These are phyloP conservation scores for Zeus faber DNA, from an alignment of 2,113 vertebrate species.

Conservation along the genomic window DNA sequence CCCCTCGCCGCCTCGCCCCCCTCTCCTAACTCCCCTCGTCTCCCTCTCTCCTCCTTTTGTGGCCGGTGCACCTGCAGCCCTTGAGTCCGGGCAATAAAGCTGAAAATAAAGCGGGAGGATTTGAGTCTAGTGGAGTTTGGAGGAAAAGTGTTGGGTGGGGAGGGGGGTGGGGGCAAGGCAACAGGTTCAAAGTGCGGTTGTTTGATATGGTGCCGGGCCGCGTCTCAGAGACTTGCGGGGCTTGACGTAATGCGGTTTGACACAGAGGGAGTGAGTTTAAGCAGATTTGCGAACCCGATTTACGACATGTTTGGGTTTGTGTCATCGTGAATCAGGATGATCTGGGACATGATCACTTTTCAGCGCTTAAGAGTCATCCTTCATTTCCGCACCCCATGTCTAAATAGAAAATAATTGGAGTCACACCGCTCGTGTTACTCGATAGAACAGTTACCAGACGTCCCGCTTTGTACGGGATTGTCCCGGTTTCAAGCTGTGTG, in stretches of 20 bases:
- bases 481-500: no score
- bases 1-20: not conserved
- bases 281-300: constrained; percentile 66
- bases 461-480: no score
- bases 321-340: constrained; percentile 61
- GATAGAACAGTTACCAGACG: no score
- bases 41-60: constrained; percentile 60
- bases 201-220: constrained; percentile 46
- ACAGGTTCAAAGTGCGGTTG: constrained; percentile 58
- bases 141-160: constrained; percentile 35
- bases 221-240: constrained; percentile 44
- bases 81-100: constrained; percentile 72
- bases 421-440: no score
- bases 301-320: constrained; percentile 61
- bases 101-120: constrained; percentile 74
- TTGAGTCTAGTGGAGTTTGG: constrained; percentile 62
- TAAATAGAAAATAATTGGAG: not conserved
- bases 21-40: not conserved
- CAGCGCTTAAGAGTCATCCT: constrained; percentile 17
- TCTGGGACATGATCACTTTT: constrained; percentile 52
- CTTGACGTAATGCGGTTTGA: constrained; percentile 66
- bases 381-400: constrained; percentile 9
- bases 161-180: constrained; percentile 56
- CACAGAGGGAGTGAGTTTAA: constrained; percentile 63
- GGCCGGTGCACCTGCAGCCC: constrained; percentile 71